Percentiles rank a stretch among this genome's conserved stretches.
Evolutionary conservation across 1,140 invertebrate species (phyloP).

Genomic region (Nilaparvata lugens): DNA sequence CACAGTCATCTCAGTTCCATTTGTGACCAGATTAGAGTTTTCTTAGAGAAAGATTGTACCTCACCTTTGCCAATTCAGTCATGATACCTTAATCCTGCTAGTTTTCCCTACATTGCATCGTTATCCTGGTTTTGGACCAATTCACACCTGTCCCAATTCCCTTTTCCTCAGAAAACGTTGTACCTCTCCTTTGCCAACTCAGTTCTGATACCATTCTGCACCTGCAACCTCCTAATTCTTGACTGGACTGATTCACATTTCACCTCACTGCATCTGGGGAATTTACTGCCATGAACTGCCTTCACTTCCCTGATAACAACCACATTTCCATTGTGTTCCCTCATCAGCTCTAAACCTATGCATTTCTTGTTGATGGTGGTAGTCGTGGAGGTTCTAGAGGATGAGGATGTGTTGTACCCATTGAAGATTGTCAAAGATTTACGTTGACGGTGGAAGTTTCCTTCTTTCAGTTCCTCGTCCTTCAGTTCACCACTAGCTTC

Average conservation of each 20-base stretch:
- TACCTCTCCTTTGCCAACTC: conserved; percentile 12
- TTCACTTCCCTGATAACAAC: conserved; percentile 43
- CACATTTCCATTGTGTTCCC: conserved; percentile 34
- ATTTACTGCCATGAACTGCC: conserved; percentile 41
- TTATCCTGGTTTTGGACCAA: no score
- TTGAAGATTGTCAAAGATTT: conserved; percentile 22
- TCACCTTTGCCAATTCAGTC: no score
- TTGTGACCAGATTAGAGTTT: no score
- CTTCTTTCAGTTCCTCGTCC: conserved; percentile 33
- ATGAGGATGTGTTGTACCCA: conserved; percentile 2
- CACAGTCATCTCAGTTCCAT: no score
- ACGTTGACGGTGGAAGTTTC: conserved; percentile 23
- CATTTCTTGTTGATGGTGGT: conserved; percentile 16
- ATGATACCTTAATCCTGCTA: no score
- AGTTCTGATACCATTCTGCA: conserved; percentile 29
- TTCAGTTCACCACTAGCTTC: not conserved
- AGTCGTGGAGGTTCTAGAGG: conserved; percentile 3
- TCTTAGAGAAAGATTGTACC: no score
- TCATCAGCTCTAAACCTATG: conserved; percentile 25
- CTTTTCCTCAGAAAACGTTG: conserved; percentile 8
- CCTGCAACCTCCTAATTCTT: conserved; percentile 41
- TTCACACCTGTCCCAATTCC: no score
- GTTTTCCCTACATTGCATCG: no score
- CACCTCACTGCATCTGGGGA: conserved; percentile 43
- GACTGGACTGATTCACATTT: conserved; percentile 46